These are phyloP conservation scores for Saguinus imperator DNA, from an alignment of 2,113 vertebrate species.

Conservation along the genomic window DNA sequence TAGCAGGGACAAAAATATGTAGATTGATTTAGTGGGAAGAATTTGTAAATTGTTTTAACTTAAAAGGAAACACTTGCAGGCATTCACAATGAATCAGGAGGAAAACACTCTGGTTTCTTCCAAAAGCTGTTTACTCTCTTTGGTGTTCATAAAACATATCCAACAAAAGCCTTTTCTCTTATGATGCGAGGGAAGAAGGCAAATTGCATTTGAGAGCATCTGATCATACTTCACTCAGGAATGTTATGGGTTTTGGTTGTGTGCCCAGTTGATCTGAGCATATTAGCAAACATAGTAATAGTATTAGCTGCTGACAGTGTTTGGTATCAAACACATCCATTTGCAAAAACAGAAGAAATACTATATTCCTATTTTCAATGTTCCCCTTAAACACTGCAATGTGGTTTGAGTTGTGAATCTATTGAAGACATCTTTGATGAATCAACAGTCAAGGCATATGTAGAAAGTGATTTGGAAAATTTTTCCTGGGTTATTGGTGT, in stretches of 20 bases:
- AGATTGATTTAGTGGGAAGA: slow-evolving; percentile 14
- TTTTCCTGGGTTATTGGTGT: not conserved
- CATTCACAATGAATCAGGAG: slow-evolving; percentile 76
- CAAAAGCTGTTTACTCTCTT: slow-evolving; percentile 66
- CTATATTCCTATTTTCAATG: slow-evolving; percentile 40
- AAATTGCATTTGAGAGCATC: slow-evolving; percentile 54
- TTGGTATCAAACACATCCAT: slow-evolving; percentile 64
- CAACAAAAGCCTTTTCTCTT: slow-evolving; percentile 61
- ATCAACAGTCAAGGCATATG: slow-evolving; percentile 45
- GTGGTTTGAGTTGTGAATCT: slow-evolving; percentile 68
- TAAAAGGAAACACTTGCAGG: slow-evolving; percentile 54
- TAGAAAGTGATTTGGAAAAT: slow-evolving; percentile 30
- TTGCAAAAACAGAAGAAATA: slow-evolving; percentile 49
- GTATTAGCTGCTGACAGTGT: slow-evolving; percentile 59
- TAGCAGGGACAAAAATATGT: slow-evolving; percentile 55
- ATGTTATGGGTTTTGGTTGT: slow-evolving; percentile 58
- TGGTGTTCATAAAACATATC: slow-evolving; percentile 70
- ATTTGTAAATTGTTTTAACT: slow-evolving; percentile 68
- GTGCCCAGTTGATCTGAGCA: slow-evolving; percentile 48
- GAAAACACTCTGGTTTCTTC: slow-evolving; percentile 71
- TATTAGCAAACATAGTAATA: slow-evolving; percentile 35
- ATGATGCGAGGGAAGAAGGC: slow-evolving; percentile 49
- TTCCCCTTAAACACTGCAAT: slow-evolving; percentile 40
- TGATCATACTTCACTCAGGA: slow-evolving; percentile 60
- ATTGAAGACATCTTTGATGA: slow-evolving; percentile 38